phyloP scores from a whole-genome alignment of 1,140 invertebrate genomes.

The Leptoteleia sp. region DNA sequence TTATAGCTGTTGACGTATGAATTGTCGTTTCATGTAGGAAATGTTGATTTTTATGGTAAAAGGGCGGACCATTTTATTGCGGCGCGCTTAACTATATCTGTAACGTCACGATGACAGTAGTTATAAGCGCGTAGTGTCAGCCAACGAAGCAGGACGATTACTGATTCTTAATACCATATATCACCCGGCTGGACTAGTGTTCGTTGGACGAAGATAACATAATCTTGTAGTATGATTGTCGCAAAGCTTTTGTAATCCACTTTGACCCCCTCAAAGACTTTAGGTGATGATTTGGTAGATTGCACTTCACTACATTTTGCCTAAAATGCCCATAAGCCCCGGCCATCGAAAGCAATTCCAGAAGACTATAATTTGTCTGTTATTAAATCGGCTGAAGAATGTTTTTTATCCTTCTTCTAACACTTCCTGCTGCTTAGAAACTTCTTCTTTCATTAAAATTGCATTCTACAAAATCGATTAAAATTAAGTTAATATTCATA shows the following conservation, averaged over 20 bases:
- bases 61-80: conserved; percentile 12
- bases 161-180: conserved; percentile 60
- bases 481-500: too few relatives aligned
- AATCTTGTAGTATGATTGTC: conserved; percentile 69
- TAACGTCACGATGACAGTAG: conserved; percentile 55
- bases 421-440: too few relatives aligned
- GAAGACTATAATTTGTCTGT: conserved; percentile 17
- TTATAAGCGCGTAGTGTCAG: conserved; percentile 57
- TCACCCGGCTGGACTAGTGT: conserved; percentile 39
- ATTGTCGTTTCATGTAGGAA: too few relatives aligned
- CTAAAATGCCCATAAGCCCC: conserved; percentile 28
- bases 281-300: conserved; percentile 55
- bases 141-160: conserved; percentile 55
- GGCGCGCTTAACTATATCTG: conserved; percentile 15
- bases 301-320: conserved; percentile 41
- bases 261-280: conserved; percentile 54
- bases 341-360: conserved; percentile 37
- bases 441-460: too few relatives aligned
- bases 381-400: too few relatives aligned
- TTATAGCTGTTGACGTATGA: too few relatives aligned
- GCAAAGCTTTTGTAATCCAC: conserved; percentile 70
- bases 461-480: too few relatives aligned
- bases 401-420: too few relatives aligned
- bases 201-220: conserved; percentile 64
- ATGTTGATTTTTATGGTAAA: conserved; percentile 3